Percentiles rank a stretch among this genome's conserved stretches.
Evolutionary conservation across 2,888 invertebrate species (phyloP).

Genomic region (Athalia rosae): DNA sequence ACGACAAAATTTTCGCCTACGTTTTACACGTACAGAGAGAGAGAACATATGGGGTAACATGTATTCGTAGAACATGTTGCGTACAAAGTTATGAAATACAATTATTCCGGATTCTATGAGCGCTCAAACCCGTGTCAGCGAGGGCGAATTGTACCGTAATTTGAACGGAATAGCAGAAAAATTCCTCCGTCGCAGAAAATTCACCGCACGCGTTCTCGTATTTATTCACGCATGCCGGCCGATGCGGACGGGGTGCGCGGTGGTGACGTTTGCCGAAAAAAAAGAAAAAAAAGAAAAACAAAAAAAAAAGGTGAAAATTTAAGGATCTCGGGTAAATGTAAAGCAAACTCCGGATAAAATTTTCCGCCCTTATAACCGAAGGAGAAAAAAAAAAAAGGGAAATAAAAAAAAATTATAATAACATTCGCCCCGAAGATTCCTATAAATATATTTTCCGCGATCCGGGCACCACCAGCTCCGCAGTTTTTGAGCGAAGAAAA

Average conservation of each 20-base stretch:
- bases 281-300: too few relatives aligned
- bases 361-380: too few relatives aligned
- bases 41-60: too few relatives aligned
- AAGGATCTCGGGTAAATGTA: not conserved
- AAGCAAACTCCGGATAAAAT: conserved; percentile 11
- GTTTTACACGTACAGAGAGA: too few relatives aligned
- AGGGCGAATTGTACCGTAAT: conserved; percentile 29
- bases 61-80: not conserved
- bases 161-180: conserved; percentile 4
- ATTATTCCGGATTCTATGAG: conserved; percentile 20
- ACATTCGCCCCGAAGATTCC: too few relatives aligned
- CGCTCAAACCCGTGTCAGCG: conserved; percentile 3
- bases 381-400: not conserved
- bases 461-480: too few relatives aligned
- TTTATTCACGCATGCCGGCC: conserved; percentile 6
- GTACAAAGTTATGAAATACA: conserved; percentile 7
- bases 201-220: not conserved
- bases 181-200: conserved; percentile 19
- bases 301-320: conserved; percentile 8
- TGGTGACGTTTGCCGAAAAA: too few relatives aligned
- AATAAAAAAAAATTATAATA: not conserved
- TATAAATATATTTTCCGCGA: too few relatives aligned
- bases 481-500: too few relatives aligned
- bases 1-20: too few relatives aligned
- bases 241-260: too few relatives aligned